Percentiles rank a stretch among this genome's conserved stretches.
Evolutionary conservation across 2,113 vertebrate genomes (phyloP).

Genomic region (Nyctibius bracteatus): DNA sequence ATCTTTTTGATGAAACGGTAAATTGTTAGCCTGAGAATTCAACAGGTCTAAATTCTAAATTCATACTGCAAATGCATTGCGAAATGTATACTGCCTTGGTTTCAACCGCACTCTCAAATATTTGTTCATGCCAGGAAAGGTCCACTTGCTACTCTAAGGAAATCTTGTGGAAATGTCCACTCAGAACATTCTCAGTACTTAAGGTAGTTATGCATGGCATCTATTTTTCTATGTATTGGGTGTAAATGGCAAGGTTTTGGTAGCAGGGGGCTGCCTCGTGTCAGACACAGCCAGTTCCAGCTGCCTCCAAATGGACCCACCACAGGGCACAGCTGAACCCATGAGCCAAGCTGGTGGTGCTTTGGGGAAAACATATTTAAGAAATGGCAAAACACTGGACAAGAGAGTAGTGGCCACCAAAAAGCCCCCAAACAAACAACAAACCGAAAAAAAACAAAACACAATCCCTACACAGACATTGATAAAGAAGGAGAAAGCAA

Average conservation of each 20-base stretch:
- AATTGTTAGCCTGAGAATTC: not conserved
- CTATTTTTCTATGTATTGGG: not conserved
- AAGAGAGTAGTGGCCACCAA: not conserved
- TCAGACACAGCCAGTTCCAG: not conserved
- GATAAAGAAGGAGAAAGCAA: not conserved
- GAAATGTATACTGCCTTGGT: not conserved
- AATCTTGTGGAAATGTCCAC: not conserved
- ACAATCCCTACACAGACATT: rapidly evolving
- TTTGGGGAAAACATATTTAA: not conserved
- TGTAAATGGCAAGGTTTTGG: not conserved
- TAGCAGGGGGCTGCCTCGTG: rapidly evolving
- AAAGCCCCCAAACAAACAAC: not conserved
- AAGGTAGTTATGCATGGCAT: not conserved
- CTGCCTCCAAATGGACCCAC: not conserved
- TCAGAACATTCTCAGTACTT: not conserved
- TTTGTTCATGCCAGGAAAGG: not conserved
- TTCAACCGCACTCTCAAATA: not conserved
- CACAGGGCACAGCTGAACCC: not conserved
- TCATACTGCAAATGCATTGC: not conserved
- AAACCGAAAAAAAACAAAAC: not conserved
- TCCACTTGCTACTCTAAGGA: not conserved
- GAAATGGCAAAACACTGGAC: not conserved
- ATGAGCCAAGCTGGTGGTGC: not conserved
- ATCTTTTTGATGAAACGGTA: not conserved
- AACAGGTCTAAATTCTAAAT: not conserved